phyloP scores from a whole-genome alignment of 2,797 vertebrate genomes.

The Neosilurus mollespiculum region DNA sequence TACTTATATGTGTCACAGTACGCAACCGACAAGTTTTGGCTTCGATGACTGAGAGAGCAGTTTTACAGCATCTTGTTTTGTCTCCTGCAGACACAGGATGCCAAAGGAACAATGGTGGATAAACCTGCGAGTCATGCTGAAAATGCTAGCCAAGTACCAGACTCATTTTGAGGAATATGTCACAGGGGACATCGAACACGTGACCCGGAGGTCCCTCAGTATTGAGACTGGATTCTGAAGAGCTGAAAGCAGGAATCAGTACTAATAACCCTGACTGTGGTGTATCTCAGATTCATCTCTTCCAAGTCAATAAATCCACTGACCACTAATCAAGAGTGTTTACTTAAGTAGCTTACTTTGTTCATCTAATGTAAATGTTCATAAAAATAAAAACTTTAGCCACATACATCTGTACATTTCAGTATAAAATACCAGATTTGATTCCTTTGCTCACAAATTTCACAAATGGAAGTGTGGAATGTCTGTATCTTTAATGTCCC shows the following conservation, averaged over 20 bases:
- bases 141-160: constrained; percentile 96
- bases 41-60: background rate
- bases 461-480: background rate
- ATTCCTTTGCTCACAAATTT: background rate
- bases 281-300: background rate
- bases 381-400: too few relatives aligned
- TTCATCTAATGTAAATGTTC: background rate
- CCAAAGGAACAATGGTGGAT: constrained; percentile 94
- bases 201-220: constrained; percentile 88
- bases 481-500: constrained; percentile 16
- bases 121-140: constrained; percentile 85
- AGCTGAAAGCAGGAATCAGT: background rate
- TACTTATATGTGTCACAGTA: background rate
- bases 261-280: constrained; percentile 3
- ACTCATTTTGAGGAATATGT: constrained; percentile 90
- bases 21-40: background rate
- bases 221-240: constrained; percentile 88
- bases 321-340: background rate
- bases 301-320: constrained; percentile 15
- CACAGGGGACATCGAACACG: constrained; percentile 87
- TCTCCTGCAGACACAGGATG: constrained; percentile 85
- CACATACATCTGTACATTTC: background rate
- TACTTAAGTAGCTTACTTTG: background rate
- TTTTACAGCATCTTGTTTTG: background rate
- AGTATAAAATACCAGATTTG: background rate